Evolutionary conservation across 2,113 vertebrate genomes (phyloP), one percentile per base, ranked within the genome.

Genomic region (Onychostoma macrolepis): DNA sequence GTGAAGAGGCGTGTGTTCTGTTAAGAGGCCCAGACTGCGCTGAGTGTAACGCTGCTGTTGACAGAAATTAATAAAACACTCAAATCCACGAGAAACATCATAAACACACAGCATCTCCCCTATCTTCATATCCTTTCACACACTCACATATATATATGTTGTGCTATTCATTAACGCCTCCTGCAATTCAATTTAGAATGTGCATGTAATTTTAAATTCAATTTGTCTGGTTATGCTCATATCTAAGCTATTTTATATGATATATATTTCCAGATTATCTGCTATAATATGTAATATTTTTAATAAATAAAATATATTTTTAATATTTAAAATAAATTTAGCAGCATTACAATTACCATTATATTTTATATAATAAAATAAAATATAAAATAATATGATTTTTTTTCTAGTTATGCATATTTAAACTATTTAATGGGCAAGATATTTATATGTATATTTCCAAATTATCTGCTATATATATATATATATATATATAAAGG

Each of bases 1-100:
- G 90, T 86, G 87, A 91, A 90, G 86, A 90, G 90, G 86, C 89
- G 89, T 91, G 89, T 88, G 86, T 88, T 82, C 86, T 41, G 87
- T 88, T 93, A 92, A 92, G 94, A 91, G 30, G 3, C 11, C 69
- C 69, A 38, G 67, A 71, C 67, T 21, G 33, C 21, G 21, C 56
- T 71, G 50, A 13, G 19, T 36, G 48, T 56, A 33, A 33, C 76
- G 11, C 67, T 69, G 36, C 28, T 56, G 11, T 61, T 38, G 33
- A 80, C 30, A 58, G 24, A 61, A 58, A 80, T 38, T 2, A 80
- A 80, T 58, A 38, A n/a, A 80, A 80, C 33, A 56, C 50, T 80
- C 77, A 79, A 79, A 78, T 36, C 76, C 76, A 12, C 1, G 65
- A 69, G 65, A 17, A 69, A 63, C n/a, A 15, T 28, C 61, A 17